Evolutionary conservation across 2,797 vertebrate genomes (phyloP), one percentile per base, ranked within the genome.

Genomic region (Enteromius radiatus): DNA sequence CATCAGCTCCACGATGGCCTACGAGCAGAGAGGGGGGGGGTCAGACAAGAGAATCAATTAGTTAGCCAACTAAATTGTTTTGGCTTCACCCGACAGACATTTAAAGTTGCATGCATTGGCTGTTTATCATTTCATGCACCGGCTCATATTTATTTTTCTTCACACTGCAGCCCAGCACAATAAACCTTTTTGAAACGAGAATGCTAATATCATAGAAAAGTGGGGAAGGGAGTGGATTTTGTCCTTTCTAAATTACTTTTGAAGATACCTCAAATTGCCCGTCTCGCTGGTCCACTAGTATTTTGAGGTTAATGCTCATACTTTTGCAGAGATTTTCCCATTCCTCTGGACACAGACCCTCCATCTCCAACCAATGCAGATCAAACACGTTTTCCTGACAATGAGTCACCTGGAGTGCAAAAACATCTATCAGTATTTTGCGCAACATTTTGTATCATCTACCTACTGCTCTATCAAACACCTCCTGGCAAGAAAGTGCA

Each of bases 301-400:
- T 96, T 93, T 96, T 98, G 74, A 99, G 95, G 90, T 98, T 97
- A 78, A 96, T 94, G 15, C 93, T 95, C 93, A 98, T 92, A 87
- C 95, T 99, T 93, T 97, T 96, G 87, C 97, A 94, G 45, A 99
- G 94, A 84, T 92, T 92, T 82, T 98, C 97, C 85, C 97, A 88
- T 87, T 97, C 97, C 8, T 99, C 98, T 31, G 96, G 94, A 74
- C 73, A 96, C 94, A 83, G 96, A 85, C 84, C 97, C 96, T 21
- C 93, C 49, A 95, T 94, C 86, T 99, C 98, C 93, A 98, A 93
- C 96, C 97, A 98, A 88, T 99, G 97, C 70, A 99, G 93, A 92
- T 99, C 98, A 89, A 99, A 95, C 12, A 99, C 97, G 8, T 98
- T 99, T 90, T 99, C 98, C 90, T 97, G 96, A 94, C 98, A 97